These are phyloP conservation scores for Ptychobarbus kaznakovi DNA, from an alignment of 2,797 vertebrate species.

Conservation along the genomic window DNA sequence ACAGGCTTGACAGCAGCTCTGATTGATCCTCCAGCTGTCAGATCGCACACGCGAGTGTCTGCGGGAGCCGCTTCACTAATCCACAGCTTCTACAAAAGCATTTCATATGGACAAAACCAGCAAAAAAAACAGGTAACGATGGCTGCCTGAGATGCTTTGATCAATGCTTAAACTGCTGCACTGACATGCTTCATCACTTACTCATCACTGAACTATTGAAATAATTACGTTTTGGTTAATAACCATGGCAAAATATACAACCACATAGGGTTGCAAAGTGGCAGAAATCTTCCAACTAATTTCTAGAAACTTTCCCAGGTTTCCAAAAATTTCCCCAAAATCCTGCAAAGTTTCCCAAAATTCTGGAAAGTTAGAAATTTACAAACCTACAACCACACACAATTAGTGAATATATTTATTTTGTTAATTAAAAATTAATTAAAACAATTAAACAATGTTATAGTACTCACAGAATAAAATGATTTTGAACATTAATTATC, in stretches of 20 bases:
- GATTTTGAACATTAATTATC: not conserved
- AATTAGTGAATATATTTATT: not conserved
- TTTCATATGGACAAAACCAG: not conserved
- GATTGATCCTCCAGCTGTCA: conserved; percentile 19
- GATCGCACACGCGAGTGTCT: not conserved
- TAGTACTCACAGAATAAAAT: not conserved
- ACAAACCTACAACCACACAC: not conserved
- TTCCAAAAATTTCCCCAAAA: too few species aligned
- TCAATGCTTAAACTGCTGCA: not conserved
- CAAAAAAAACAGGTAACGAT: not conserved
- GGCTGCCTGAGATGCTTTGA: not conserved
- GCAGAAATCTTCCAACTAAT: too few species aligned
- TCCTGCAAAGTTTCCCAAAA: too few species aligned
- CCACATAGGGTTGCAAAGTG: not conserved
- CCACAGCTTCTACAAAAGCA: not conserved
- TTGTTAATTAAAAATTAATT: not conserved
- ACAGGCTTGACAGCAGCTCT: not conserved
- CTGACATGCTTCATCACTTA: not conserved
- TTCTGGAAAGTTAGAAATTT: too few species aligned
- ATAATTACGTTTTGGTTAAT: not conserved
- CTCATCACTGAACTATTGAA: not conserved
- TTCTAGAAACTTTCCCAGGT: too few species aligned
- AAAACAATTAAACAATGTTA: not conserved
- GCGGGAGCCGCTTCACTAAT: not conserved
- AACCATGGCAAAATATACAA: not conserved